A percentile compares a stretch with the other conserved stretches of the same genome.
Evolutionary conservation across 2,113 vertebrate species (phyloP).

Genomic region (Dermatemys mawii): DNA sequence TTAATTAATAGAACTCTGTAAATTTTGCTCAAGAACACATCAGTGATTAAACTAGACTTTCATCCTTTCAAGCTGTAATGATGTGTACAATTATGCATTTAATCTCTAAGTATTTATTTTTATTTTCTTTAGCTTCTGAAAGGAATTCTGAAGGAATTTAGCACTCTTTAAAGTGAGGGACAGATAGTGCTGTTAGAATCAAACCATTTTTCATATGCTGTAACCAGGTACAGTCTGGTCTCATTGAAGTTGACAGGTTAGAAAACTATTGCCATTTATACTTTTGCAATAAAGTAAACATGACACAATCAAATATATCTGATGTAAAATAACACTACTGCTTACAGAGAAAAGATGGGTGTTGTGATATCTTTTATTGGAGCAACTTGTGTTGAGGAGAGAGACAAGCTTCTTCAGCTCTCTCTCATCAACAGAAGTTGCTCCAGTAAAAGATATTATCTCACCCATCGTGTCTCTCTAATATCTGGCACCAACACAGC

Average conservation of each 20-base stretch:
- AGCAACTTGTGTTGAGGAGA: too few species aligned
- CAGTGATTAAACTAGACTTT: constrained; percentile 24
- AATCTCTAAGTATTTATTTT: constrained; percentile 19
- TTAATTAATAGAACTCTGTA: constrained; percentile 45
- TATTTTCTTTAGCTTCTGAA: neutral
- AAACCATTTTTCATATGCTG: neutral
- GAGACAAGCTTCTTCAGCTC: too few species aligned
- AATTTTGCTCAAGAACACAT: constrained; percentile 18
- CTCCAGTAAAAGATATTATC: too few species aligned
- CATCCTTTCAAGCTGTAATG: constrained; percentile 14
- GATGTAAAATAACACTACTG: neutral
- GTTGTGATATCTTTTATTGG: too few species aligned
- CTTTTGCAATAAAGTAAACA: neutral
- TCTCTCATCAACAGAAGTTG: too few species aligned
- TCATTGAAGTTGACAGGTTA: neutral
- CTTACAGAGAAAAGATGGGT: rapidly evolving
- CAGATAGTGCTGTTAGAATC: neutral
- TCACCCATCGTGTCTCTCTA: too few species aligned
- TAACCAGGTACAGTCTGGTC: neutral
- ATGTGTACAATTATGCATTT: constrained; percentile 52
- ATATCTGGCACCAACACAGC: too few species aligned
- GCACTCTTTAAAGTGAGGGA: neutral
- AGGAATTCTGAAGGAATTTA: constrained; percentile 1
- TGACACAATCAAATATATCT: rapidly evolving
- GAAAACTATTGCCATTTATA: neutral